Evolutionary conservation across 2,113 vertebrate species (phyloP), one percentile per base, ranked within the genome.

Genomic region (Paradisaea rubra): DNA sequence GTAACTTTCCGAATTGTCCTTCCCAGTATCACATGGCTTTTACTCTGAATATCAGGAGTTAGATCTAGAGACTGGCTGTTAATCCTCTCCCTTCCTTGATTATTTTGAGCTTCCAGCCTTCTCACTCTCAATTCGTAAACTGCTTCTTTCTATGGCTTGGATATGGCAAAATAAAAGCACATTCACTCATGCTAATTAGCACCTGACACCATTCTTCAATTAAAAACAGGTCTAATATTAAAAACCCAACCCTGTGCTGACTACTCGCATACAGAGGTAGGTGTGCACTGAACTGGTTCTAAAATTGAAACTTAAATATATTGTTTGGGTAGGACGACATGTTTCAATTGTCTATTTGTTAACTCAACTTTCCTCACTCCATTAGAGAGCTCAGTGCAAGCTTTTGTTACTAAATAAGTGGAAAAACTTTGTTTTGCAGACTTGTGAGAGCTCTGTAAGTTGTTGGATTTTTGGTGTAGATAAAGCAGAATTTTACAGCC

Each of bases 1-100:
- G 65, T 61, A 84, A 90, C 86, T 95, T 95, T 95, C 86, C 76
- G 81, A 92, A 42, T 92, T 69, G 80, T 79, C 86, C 72, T 71
- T 86, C 44, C 69, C 10, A 1, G 37, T 79, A 39, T 95, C 95
- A 93, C 93, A 5, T 17, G 73, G 77, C 61, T 82, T 86, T 95
- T 84, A 57, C 61, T 71, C 72, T n/a, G 52, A 86, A 84, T 94
- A 95, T 96, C 92, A 79, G 65, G 80, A 86, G 69, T 20, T 5
- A 2, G 76, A 88, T 95, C 93, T 93, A 42, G 57, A 70, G 83
- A 15, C 73, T 31, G 73, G 8, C 56, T 78, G 60, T 87, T 90
- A 95, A 94, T 96, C 80, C 76, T 84, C 69, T 78, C 80, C 28
- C 15, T 93, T 81, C 80, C 86, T 90, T 81, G 82, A 83, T 69